Evolutionary conservation across 2,113 vertebrate genomes (phyloP).

Genomic region (Nicator chloris): DNA sequence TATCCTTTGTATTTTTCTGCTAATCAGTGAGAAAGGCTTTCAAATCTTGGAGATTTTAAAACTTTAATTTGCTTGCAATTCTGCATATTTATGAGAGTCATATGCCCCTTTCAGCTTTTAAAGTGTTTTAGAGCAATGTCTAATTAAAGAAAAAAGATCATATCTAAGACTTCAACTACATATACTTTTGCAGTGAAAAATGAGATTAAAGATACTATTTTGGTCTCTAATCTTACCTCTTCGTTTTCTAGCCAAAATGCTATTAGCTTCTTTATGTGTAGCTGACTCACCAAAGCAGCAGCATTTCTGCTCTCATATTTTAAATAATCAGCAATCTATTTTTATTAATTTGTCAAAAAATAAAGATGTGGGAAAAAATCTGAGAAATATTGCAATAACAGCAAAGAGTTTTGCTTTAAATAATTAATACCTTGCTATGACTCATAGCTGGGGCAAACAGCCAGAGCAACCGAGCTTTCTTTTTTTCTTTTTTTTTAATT

Average conservation of each 20-base stretch:
- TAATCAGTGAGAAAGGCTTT: not conserved
- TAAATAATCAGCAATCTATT: not conserved
- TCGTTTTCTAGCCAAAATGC: not conserved
- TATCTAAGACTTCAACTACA: not conserved
- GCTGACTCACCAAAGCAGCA: not conserved
- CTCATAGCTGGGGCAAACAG: not conserved
- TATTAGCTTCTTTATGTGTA: not conserved
- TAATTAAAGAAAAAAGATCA: conserved; percentile 36
- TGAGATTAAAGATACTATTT: conserved; percentile 22
- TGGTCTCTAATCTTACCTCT: not conserved
- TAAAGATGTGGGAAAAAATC: not conserved
- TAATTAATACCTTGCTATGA: not conserved
- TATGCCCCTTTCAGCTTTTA: not conserved
- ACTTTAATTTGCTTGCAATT: not conserved
- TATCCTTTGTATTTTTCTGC: not conserved
- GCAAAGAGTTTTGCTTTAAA: not conserved
- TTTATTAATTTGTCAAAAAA: conserved; percentile 10
- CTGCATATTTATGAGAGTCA: not conserved
- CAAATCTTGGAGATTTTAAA: not conserved
- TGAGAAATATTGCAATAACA: not conserved
- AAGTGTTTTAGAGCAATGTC: not conserved
- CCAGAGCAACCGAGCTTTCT: not conserved
- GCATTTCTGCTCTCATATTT: not conserved
- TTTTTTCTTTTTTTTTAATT: not conserved
- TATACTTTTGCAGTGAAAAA: conserved; percentile 2